phyloP scores from a whole-genome alignment of 2,113 vertebrate genomes.

The Sarotherodon lohbergeri region DNA sequence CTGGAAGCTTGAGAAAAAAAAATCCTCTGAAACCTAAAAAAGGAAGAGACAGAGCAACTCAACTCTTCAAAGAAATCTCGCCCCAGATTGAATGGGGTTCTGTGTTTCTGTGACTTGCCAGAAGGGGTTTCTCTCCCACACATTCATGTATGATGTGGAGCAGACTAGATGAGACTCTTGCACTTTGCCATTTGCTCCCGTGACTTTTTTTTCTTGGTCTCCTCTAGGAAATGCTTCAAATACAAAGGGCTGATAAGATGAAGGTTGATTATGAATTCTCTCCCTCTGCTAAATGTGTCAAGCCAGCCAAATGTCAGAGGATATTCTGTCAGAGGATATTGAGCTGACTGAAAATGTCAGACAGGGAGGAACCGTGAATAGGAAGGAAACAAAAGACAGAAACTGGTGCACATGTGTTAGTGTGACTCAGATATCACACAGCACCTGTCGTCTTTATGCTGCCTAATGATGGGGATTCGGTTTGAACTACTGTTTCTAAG shows the following conservation, averaged over 20 bases:
- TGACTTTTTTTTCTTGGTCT: not conserved
- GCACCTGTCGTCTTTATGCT: constrained; percentile 2
- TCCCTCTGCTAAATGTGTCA: constrained; percentile 48
- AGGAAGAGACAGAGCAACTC: constrained; percentile 9
- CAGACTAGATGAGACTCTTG: constrained; percentile 1
- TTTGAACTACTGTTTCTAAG: not conserved
- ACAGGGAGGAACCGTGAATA: constrained; percentile 2
- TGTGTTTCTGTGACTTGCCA: constrained; percentile 34
- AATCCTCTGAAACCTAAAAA: not conserved
- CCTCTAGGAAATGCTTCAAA: constrained; percentile 25
- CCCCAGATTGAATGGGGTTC: not conserved
- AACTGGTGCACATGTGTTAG: not conserved
- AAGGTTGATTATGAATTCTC: constrained; percentile 49
- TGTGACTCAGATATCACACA: not conserved
- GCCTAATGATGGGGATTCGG: not conserved
- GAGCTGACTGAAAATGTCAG: constrained; percentile 70
- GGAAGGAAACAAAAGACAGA: constrained; percentile 25
- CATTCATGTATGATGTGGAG: constrained; percentile 9
- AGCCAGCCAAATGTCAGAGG: constrained; percentile 63
- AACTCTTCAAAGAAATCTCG: constrained; percentile 36
- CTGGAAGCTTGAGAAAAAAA: not conserved
- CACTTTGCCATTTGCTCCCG: not conserved
- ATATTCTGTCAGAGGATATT: constrained; percentile 61
- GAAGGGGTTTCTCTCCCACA: constrained; percentile 35
- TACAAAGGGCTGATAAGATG: constrained; percentile 25